Conservation (phyloP, 2,113 vertebrate genomes). For the Embiotoca jacksoni region DNA sequence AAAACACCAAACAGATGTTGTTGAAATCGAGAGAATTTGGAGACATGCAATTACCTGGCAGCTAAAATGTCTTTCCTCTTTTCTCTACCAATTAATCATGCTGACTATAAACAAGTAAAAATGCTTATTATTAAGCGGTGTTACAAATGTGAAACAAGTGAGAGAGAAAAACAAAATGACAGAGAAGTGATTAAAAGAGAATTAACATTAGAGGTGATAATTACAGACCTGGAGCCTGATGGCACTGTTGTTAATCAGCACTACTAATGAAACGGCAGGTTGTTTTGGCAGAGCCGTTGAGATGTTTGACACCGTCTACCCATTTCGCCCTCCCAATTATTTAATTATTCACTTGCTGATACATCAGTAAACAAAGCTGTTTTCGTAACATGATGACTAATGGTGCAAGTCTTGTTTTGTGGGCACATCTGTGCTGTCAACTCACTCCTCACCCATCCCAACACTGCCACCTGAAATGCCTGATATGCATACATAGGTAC, state of each 20-base stretch:
- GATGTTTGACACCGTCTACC: conserved; percentile 21
- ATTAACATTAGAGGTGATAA: conserved; percentile 8
- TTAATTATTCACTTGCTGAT: conserved; percentile 69
- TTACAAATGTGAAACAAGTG: conserved; percentile 28
- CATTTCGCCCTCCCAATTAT: conserved; percentile 22
- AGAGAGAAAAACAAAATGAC: background rate
- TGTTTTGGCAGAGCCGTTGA: conserved; percentile 41
- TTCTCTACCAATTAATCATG: conserved; percentile 3
- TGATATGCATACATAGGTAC: background rate
- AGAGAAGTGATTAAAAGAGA: conserved; percentile 16
- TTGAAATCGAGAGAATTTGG: background rate
- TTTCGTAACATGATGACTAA: conserved; percentile 58
- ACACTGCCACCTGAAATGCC: conserved; percentile 6
- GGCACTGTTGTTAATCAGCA: conserved; percentile 26
- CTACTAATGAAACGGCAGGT: conserved; percentile 40
- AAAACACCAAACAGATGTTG: background rate
- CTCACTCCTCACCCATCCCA: background rate
- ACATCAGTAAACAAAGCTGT: conserved; percentile 41
- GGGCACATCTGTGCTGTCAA: conserved; percentile 11
- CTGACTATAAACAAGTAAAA: conserved; percentile 35
- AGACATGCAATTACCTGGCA: background rate
- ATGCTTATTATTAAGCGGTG: conserved; percentile 14
- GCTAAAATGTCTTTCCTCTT: background rate
- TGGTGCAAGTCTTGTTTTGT: conserved; percentile 35
- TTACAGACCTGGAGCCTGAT: conserved; percentile 19